Evolutionary conservation across 2,113 vertebrate species (phyloP), one percentile per base, ranked within the genome.

Genomic region (Orycteropus afer): DNA sequence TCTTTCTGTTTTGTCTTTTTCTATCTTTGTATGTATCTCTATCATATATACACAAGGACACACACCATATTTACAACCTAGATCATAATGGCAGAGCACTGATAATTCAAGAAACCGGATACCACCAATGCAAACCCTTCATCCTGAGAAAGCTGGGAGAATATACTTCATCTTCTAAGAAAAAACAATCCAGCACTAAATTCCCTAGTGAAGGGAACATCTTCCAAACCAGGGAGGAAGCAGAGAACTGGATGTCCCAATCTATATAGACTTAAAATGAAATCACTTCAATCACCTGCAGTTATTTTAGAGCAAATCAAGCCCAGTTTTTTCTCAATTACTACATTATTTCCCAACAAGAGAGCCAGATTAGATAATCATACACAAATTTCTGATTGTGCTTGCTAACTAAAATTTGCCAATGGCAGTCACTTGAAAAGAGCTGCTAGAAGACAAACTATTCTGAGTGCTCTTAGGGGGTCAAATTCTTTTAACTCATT

Each of bases 311-410:
- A 96, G 89, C 94, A 97, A 95, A 87, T 94, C 67, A 92, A 87
- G 91, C 84, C 73, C 73, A 9, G 25, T 95, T 84, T 95, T 97
- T 96, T 90, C 69, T 84, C 89, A 93, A 78, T 97, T 93, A 93
- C 95, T 92, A 97, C 93, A 96, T 95, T 95, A 96, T 97, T 97
- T 97, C 93, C 55, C 1, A 81, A 97, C 93, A 95, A 89, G 87
- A 96, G 96, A 94, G 42, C 77, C 65, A 97, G 65, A 97, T 96
- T 55, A 97, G 84, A 93, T 82, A 96, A 0, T 3, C 77, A 97
- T 93, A 87, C 77, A 65, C 40, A 51, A 40, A 92, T 97, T 98
- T 95, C 8, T 76, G 93, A 90, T 90, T 96, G 92, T 37, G 97
- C 95, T 90, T 93, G 57, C 45, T 96, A 90, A 42, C 71, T 90